Percentiles rank a stretch among this genome's conserved stretches.
These are phyloP conservation scores for Anaspis maculata DNA, from an alignment of 2,888 invertebrate genomes.

Conservation along the genomic window DNA sequence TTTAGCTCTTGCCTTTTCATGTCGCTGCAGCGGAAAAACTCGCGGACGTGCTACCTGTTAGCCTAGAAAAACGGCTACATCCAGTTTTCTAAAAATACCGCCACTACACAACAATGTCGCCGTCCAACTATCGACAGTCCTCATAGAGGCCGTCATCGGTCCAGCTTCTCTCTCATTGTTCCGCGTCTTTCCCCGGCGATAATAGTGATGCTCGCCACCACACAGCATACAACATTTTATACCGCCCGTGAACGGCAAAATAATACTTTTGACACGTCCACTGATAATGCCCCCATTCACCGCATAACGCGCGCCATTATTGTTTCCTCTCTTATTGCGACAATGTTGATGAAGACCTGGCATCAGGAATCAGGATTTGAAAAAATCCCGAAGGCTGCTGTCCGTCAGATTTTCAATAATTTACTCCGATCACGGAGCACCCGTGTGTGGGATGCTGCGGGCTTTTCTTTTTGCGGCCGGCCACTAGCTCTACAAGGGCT, in stretches of 20 bases:
- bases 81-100: slow-evolving; percentile 30
- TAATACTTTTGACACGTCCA: slow-evolving; percentile 29
- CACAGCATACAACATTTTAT: slow-evolving; percentile 25
- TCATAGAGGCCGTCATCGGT: slow-evolving; percentile 22
- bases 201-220: background rate
- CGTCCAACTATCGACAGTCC: slow-evolving; percentile 24
- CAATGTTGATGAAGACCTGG: background rate
- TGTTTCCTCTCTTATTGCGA: background rate
- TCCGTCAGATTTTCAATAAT: too few species aligned
- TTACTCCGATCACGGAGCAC: too few species aligned
- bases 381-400: too few species aligned
- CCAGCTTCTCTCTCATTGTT: slow-evolving; percentile 25
- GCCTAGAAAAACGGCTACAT: too few species aligned
- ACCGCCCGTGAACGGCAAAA: slow-evolving; percentile 24
- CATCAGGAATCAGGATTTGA: too few species aligned
- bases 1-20: too few species aligned
- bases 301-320: slow-evolving; percentile 3
- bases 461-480: too few species aligned
- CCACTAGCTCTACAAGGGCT: slow-evolving; percentile 4
- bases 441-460: too few species aligned
- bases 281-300: slow-evolving; percentile 27
- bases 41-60: too few species aligned
- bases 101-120: slow-evolving; percentile 23
- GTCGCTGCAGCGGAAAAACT: too few species aligned
- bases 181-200: slow-evolving; percentile 11